Evolutionary conservation across 2,797 vertebrate genomes (phyloP).

Genomic region (Poeciliopsis infans): DNA sequence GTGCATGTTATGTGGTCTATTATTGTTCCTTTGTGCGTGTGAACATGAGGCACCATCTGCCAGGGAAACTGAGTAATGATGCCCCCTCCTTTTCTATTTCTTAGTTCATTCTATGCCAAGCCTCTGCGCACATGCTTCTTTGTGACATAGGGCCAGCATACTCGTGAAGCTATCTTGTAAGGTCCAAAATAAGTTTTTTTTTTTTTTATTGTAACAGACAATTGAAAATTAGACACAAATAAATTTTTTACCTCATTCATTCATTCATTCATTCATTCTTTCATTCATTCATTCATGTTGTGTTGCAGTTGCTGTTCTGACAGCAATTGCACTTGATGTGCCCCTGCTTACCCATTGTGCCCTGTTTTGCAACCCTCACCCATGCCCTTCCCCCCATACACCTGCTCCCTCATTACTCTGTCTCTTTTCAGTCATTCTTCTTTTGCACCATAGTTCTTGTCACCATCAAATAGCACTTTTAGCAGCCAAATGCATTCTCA

Average conservation of each 20-base stretch:
- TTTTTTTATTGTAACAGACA: neutral
- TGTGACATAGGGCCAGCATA: neutral
- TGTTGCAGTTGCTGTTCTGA: slow-evolving; percentile 26
- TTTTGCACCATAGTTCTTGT: slow-evolving; percentile 3
- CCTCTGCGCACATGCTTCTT: slow-evolving; percentile 35
- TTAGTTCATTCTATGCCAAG: slow-evolving; percentile 34
- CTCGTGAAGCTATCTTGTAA: slow-evolving; percentile 3
- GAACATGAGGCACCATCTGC: slow-evolving; percentile 78
- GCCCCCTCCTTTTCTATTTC: slow-evolving; percentile 46
- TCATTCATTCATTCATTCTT: no score
- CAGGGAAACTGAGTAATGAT: slow-evolving; percentile 76
- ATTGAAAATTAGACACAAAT: neutral
- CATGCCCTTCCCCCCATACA: slow-evolving; percentile 54
- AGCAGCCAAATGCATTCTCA: neutral
- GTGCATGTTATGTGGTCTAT: slow-evolving; percentile 45
- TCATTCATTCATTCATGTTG: slow-evolving; percentile 21
- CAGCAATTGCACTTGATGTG: slow-evolving; percentile 42
- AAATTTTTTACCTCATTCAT: neutral
- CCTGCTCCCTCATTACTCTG: slow-evolving; percentile 50
- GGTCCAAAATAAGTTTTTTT: slow-evolving; percentile 1
- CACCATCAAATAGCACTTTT: neutral
- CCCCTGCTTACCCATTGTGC: slow-evolving; percentile 38
- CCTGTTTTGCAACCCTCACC: slow-evolving; percentile 43
- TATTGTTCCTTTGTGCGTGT: slow-evolving; percentile 60
- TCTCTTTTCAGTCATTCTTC: neutral